Evolutionary conservation across 2,888 invertebrate genomes (phyloP).

Genomic region (Ceramica pisi): DNA sequence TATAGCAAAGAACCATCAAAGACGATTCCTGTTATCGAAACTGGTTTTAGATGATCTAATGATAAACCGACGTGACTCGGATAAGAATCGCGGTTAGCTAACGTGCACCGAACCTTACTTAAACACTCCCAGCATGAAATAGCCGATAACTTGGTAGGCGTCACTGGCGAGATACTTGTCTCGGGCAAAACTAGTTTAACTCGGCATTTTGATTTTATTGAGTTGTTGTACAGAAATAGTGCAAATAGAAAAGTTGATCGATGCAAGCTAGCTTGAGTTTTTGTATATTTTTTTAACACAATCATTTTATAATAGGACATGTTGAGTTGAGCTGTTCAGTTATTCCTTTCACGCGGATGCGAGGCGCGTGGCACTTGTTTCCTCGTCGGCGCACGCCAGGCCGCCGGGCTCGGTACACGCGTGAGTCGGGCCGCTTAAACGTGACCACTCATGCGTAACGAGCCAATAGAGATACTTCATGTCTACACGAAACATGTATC

Average conservation of each 20-base stretch:
- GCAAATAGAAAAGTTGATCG: constrained; percentile 10
- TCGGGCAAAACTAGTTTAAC: constrained; percentile 30
- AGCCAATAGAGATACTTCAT: constrained; percentile 52
- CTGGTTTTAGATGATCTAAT: constrained; percentile 60
- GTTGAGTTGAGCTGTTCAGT: constrained; percentile 9
- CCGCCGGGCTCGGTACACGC: constrained; percentile 24
- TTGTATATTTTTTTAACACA: neutral
- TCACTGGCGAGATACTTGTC: constrained; percentile 14
- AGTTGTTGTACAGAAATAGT: constrained; percentile 3
- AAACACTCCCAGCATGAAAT: constrained; percentile 29
- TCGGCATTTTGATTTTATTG: constrained; percentile 35
- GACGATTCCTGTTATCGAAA: constrained; percentile 46
- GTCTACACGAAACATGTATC: constrained; percentile 53
- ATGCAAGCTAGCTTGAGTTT: constrained; percentile 3
- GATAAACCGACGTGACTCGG: constrained; percentile 53
- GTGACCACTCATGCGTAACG: constrained; percentile 61
- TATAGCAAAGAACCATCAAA: constrained; percentile 32
- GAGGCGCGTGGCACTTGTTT: constrained; percentile 55
- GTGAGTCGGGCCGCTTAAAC: constrained; percentile 48
- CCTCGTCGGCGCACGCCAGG: constrained; percentile 42
- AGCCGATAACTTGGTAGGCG: constrained; percentile 24
- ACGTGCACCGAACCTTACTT: constrained; percentile 25
- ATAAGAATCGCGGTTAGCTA: constrained; percentile 41
- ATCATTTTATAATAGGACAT: constrained; percentile 1
- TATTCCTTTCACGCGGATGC: constrained; percentile 35